Evolutionary conservation across 2,797 vertebrate genomes (phyloP), one percentile per base, ranked within the genome.

Genomic region (Mionectes olivaceus): DNA sequence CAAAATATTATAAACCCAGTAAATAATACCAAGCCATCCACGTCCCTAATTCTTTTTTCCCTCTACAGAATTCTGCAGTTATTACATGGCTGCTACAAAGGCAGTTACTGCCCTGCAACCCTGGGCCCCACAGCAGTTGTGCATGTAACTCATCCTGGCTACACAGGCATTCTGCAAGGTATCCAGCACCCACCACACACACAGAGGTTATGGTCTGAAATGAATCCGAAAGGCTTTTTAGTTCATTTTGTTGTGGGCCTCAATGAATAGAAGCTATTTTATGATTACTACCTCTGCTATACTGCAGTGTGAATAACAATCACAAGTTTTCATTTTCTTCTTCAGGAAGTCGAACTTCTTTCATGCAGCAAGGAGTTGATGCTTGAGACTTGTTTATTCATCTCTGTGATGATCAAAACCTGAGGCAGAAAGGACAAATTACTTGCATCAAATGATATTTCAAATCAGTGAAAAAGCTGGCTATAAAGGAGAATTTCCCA

Each of bases 111-210:
- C 82, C 86, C 92, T 12, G 65, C 71, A 83, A 2, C 56, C 85
- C 87, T 70, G 89, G 91, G 94, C 96, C 96, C 94, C 96, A 93
- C 94, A 95, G 91, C 96, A 96, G 93, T 94, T 97, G 95, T 96
- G 94, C 95, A 90, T 95, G 92, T 96, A 95, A 96, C 95, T 97
- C 95, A 96, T 56, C 47, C 94, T 52, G 59, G 64, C 80, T 65
- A 11, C 61, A 88, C 39, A 43, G 19, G 67, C 94, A 95, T 97
- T 95, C 93, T 96, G 95, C 75, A 85, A 94, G 83, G 88, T 92
- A 92, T 41, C 28, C 15, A 85, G 73, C 73, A 69, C 80, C 89
- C 93, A 55, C 83, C 91, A 46, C 71, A 83, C 50, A 86, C 30
- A n/a, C 49, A 87, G 89, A 93, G 67, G 76, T 89, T 96, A 22